phyloP scores from a whole-genome alignment of 2,888 invertebrate genomes.

The Cantharis flavilabris region DNA sequence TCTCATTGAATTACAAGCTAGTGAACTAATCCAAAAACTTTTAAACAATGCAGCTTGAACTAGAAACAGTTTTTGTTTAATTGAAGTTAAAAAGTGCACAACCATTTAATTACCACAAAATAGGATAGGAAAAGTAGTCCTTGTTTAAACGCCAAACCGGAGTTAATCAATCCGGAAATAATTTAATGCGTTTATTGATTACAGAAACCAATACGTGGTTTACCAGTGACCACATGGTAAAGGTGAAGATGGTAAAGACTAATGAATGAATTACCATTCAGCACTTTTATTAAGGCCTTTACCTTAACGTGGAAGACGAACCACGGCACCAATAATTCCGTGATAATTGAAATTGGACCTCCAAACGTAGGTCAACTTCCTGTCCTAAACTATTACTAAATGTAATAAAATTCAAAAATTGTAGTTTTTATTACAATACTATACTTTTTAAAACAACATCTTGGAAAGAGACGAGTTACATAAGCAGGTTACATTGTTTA shows the following conservation, averaged over 20 bases:
- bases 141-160: background rate
- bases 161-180: background rate
- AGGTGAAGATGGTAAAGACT: no score
- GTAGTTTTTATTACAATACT: background rate
- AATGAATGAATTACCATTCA: no score
- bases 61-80: background rate
- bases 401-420: background rate
- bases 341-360: no score
- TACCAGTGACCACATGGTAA: no score
- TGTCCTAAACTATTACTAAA: no score
- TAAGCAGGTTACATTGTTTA: background rate
- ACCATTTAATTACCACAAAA: no score
- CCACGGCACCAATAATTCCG: no score
- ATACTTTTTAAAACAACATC: background rate
- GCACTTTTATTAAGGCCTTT: no score
- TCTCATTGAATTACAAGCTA: background rate
- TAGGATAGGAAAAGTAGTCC: background rate
- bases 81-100: no score
- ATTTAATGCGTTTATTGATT: background rate
- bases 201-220: no score
- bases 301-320: no score
- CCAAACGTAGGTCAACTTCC: no score
- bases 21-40: background rate
- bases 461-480: background rate
- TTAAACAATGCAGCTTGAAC: background rate